phyloP scores from a whole-genome alignment of 1,140 invertebrate species.

The Coenobita brevimanus region DNA sequence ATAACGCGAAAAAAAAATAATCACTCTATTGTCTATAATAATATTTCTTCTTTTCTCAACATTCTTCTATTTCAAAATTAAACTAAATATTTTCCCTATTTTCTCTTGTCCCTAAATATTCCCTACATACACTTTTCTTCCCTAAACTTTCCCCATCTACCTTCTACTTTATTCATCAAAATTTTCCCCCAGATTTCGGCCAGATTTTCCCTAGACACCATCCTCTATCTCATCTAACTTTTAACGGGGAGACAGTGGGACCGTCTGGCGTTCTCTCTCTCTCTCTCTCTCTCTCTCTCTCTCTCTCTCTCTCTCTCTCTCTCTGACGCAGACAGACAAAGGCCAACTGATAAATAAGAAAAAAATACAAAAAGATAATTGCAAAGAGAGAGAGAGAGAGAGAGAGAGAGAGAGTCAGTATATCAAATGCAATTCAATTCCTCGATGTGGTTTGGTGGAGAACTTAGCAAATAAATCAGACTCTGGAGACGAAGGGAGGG shows the following conservation, averaged over 20 bases:
- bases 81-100: neutral
- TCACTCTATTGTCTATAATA: too few relatives aligned
- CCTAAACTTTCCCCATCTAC: neutral
- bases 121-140: neutral
- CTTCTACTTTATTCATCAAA: neutral
- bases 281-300: too few relatives aligned
- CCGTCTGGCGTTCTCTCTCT: too few relatives aligned
- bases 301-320: neutral
- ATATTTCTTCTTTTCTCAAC: too few relatives aligned
- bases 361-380: neutral
- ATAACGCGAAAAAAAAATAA: too few relatives aligned
- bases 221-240: neutral
- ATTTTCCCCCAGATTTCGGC: neutral
- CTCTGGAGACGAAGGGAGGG: slow-evolving; percentile 7
- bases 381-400: slow-evolving; percentile 15
- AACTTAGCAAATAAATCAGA: slow-evolving; percentile 44
- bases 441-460: slow-evolving; percentile 11
- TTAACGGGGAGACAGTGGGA: too few relatives aligned
- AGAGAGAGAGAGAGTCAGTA: slow-evolving; percentile 15
- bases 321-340: neutral
- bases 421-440: slow-evolving; percentile 37
- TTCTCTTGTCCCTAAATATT: neutral
- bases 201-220: neutral
- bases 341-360: neutral
- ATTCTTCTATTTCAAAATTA: too few relatives aligned